Evolutionary conservation across 2,797 vertebrate genomes (phyloP).

Genomic region (Psittacula derbiana): DNA sequence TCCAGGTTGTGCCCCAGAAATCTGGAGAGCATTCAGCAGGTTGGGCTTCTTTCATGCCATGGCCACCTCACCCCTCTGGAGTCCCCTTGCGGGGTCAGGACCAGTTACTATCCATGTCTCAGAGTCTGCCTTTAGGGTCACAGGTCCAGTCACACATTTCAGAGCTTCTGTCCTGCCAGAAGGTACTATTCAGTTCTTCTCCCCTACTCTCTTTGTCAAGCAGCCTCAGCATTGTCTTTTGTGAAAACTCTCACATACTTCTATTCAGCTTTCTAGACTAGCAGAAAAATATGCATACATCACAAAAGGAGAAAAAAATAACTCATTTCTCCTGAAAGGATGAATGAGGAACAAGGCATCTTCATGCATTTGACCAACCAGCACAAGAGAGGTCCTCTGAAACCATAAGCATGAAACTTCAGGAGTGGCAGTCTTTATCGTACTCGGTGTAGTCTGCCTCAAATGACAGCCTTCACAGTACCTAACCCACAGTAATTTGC

Average conservation of each 20-base stretch:
- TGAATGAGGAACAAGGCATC: accelerated
- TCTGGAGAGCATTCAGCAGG: background rate
- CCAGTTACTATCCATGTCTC: background rate
- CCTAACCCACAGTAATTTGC: background rate
- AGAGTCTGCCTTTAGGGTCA: background rate
- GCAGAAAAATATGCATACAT: background rate
- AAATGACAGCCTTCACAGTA: background rate
- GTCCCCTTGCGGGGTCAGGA: background rate
- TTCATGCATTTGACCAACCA: background rate
- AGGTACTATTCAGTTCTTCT: background rate
- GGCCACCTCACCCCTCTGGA: background rate
- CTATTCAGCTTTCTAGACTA: background rate
- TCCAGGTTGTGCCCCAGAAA: background rate
- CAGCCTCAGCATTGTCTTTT: background rate
- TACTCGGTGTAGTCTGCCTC: background rate
- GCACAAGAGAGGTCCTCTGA: background rate
- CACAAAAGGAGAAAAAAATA: background rate
- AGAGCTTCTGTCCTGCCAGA: background rate
- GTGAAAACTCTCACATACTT: background rate
- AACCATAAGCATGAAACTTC: background rate
- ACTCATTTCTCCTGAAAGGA: background rate
- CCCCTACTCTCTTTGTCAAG: background rate
- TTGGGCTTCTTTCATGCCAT: too few species aligned
- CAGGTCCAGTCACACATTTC: background rate
- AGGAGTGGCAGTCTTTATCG: background rate